Evolutionary conservation across 2,888 invertebrate genomes (phyloP).

Genomic region (Drosophila affinis): DNA sequence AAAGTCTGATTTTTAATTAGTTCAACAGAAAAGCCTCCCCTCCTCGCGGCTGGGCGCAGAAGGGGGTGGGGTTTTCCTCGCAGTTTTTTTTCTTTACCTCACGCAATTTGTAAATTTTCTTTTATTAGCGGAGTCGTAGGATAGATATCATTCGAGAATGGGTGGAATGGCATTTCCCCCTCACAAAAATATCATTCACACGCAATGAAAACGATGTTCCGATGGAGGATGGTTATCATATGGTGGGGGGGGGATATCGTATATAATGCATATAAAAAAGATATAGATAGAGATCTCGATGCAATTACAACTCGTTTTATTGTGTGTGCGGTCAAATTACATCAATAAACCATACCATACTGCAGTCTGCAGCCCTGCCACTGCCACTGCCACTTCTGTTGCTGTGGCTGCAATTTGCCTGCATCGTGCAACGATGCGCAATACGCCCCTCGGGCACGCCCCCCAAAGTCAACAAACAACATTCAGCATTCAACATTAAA

Average conservation of each 20-base stretch:
- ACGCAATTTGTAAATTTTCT: slow-evolving; percentile 73
- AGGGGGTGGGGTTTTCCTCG: slow-evolving; percentile 5
- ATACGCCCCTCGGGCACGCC: slow-evolving; percentile 38
- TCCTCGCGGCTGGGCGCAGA: neutral
- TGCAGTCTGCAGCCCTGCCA: slow-evolving; percentile 7
- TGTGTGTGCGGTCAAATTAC: slow-evolving; percentile 72
- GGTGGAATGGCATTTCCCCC: slow-evolving; percentile 9
- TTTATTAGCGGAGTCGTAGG: slow-evolving; percentile 54
- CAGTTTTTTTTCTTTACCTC: slow-evolving; percentile 34
- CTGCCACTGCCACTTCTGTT: neutral
- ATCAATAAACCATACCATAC: slow-evolving; percentile 59
- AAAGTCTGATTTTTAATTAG: slow-evolving; percentile 70
- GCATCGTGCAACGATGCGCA: slow-evolving; percentile 51
- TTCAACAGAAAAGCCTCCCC: slow-evolving; percentile 57
- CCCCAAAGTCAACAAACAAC: slow-evolving; percentile 22
- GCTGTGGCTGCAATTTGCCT: neutral
- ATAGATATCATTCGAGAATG: slow-evolving; percentile 44
- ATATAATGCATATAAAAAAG: slow-evolving; percentile 22
- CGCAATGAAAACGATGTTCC: slow-evolving; percentile 53
- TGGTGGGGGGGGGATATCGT: neutral
- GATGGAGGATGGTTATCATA: neutral
- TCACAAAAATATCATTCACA: slow-evolving; percentile 44
- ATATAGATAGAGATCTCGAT: slow-evolving; percentile 61
- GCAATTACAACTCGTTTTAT: slow-evolving; percentile 71
- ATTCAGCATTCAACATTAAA: slow-evolving; percentile 2